A percentile compares a stretch with the other conserved stretches of the same genome.
These are phyloP conservation scores for Diorhabda carinulata DNA, from an alignment of 1,140 invertebrate species.

Conservation along the genomic window DNA sequence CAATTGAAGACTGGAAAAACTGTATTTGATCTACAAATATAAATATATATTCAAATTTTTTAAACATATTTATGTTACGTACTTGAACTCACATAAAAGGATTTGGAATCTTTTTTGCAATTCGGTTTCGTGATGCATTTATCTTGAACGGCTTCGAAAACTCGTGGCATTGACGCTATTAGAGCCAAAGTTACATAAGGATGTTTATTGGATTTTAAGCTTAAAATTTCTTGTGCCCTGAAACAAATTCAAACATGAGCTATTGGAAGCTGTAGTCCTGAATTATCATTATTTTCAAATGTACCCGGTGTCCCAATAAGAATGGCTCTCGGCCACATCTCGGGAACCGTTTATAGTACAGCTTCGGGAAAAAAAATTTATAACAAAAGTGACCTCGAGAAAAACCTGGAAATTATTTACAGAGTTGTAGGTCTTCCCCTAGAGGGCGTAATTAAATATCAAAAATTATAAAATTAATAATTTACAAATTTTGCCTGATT, in stretches of 20 bases:
- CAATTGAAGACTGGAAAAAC: slow-evolving; percentile 65
- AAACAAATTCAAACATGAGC: slow-evolving; percentile 26
- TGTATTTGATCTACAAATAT: slow-evolving; percentile 63
- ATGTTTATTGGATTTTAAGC: slow-evolving; percentile 66
- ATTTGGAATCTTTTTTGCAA: slow-evolving; percentile 77
- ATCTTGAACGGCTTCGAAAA: slow-evolving; percentile 74
- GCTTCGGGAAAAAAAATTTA: no score
- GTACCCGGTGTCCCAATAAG: no score
- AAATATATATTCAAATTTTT: background rate
- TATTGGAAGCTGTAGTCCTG: no score
- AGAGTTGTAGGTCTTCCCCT: no score
- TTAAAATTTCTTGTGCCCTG: slow-evolving; percentile 69
- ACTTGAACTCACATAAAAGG: slow-evolving; percentile 65
- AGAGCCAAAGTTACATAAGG: slow-evolving; percentile 72
- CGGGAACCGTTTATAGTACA: no score
- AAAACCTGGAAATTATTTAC: no score
- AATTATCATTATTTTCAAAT: no score
- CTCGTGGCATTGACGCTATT: slow-evolving; percentile 72
- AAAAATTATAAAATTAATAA: no score
- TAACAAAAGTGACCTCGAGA: no score
- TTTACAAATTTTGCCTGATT: no score
- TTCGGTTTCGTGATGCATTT: slow-evolving; percentile 77
- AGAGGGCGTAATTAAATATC: no score
- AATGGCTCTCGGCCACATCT: no score
- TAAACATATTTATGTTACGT: background rate